phyloP scores from a whole-genome alignment of 1,140 invertebrate genomes.

The Habropoda laboriosa region DNA sequence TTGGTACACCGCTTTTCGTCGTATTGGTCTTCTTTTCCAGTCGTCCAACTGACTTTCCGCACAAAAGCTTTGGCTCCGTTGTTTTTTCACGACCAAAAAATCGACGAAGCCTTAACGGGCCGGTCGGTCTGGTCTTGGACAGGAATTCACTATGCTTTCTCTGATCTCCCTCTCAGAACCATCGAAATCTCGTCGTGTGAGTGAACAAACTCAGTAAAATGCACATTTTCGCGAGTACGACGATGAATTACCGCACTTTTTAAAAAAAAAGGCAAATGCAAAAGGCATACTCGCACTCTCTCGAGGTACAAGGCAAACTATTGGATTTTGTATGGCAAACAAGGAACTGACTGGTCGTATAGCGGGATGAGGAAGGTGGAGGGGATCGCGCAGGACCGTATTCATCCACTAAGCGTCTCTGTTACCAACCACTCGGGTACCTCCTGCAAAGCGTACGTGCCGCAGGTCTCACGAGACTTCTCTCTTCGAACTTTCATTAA shows the following conservation, averaged over 20 bases:
- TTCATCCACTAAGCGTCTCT: constrained; percentile 65
- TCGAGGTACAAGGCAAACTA: constrained; percentile 80
- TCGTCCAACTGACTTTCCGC: constrained; percentile 29
- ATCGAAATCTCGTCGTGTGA: constrained; percentile 64
- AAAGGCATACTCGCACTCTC: constrained; percentile 75
- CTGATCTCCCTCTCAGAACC: constrained; percentile 48
- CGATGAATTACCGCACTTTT: constrained; percentile 61
- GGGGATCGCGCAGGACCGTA: constrained; percentile 70
- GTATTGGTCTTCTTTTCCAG: neutral
- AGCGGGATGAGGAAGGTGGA: constrained; percentile 72
- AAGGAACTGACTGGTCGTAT: constrained; percentile 81
- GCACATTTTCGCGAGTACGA: constrained; percentile 61
- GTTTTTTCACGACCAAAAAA: constrained; percentile 66
- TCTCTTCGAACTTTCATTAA: constrained; percentile 42
- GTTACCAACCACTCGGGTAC: constrained; percentile 62
- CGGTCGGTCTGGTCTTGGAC: constrained; percentile 68
- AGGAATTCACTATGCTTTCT: constrained; percentile 69
- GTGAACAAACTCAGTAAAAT: constrained; percentile 61
- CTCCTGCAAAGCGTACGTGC: constrained; percentile 50
- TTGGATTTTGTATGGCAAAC: constrained; percentile 83
- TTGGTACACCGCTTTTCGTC: constrained; percentile 9
- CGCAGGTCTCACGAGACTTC: constrained; percentile 17
- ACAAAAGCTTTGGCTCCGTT: constrained; percentile 39
- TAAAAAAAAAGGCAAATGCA: constrained; percentile 62
- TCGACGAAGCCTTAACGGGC: constrained; percentile 68